Percentiles rank a stretch among this genome's conserved stretches.
Conservation (phyloP, 1,140 invertebrate genomes). For the Drosophila melanica region DNA sequence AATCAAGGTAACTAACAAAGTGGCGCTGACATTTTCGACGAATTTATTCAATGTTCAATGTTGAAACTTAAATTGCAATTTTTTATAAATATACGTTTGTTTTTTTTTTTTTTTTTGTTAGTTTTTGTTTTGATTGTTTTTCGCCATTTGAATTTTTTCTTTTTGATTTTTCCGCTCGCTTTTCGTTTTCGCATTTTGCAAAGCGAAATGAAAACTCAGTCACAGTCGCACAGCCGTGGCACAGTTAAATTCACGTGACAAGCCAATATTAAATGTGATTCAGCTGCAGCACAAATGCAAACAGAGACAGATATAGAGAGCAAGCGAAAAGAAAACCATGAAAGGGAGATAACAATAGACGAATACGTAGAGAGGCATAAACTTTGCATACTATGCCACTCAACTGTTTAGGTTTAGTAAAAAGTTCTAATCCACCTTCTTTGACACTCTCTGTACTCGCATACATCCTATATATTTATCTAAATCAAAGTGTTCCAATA, state of each 20-base stretch:
- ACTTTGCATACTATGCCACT: neutral
- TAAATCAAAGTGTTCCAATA: no score
- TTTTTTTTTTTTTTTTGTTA: conserved; percentile 4
- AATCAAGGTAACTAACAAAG: neutral
- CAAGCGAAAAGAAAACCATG: neutral
- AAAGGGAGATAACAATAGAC: conserved; percentile 3
- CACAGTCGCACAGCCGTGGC: conserved; percentile 42
- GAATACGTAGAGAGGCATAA: conserved; percentile 1
- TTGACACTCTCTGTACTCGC: no score
- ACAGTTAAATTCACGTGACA: conserved; percentile 78
- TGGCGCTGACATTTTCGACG: conserved; percentile 18
- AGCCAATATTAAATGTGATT: conserved; percentile 78
- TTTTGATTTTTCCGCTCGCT: conserved; percentile 13
- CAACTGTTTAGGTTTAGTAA: conserved; percentile 5
- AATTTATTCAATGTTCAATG: conserved; percentile 37
- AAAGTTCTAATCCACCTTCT: neutral
- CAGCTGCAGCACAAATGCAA: conserved; percentile 17
- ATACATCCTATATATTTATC: no score
- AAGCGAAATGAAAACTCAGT: conserved; percentile 56
- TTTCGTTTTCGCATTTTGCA: conserved; percentile 43
- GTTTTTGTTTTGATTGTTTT: neutral
- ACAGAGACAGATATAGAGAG: conserved; percentile 7
- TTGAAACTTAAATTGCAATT: conserved; percentile 34
- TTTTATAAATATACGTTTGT: conserved; percentile 1
- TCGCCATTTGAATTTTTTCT: conserved; percentile 1